These are phyloP conservation scores for Parotia lawesii DNA, from an alignment of 2,113 vertebrate species.

Conservation along the genomic window DNA sequence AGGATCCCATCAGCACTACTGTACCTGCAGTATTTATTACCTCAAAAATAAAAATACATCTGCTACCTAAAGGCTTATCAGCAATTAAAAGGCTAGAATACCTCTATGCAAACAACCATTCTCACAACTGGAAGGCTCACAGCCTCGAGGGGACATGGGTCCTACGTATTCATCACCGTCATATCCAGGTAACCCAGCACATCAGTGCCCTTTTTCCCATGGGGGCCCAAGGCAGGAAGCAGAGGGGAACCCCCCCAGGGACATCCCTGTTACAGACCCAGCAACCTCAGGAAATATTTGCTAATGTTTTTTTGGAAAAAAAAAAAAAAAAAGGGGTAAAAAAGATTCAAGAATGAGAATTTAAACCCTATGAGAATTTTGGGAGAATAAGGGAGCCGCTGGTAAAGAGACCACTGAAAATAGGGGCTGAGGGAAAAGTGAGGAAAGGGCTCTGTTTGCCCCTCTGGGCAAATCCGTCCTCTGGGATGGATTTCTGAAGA, in stretches of 20 bases:
- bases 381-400: not conserved
- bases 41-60: not conserved
- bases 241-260: not conserved
- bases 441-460: not conserved
- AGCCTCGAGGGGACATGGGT: accelerated
- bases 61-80: not conserved
- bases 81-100: not conserved
- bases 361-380: not conserved
- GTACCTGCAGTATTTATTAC: not conserved
- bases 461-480: not conserved
- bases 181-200: accelerated
- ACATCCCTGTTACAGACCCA: accelerated
- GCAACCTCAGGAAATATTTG: not conserved
- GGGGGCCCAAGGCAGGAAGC: not conserved
- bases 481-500: not conserved
- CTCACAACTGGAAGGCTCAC: not conserved
- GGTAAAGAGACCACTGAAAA: not conserved
- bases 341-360: not conserved
- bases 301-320: not conserved
- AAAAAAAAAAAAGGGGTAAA: not conserved
- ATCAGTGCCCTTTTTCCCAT: accelerated
- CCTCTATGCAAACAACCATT: not conserved
- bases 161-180: accelerated
- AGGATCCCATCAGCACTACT: not conserved
- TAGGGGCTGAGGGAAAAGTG: not conserved